Evolutionary conservation across 2,113 vertebrate genomes (phyloP), one percentile per base, ranked within the genome.

Genomic region (Archocentrus centrarchus): DNA sequence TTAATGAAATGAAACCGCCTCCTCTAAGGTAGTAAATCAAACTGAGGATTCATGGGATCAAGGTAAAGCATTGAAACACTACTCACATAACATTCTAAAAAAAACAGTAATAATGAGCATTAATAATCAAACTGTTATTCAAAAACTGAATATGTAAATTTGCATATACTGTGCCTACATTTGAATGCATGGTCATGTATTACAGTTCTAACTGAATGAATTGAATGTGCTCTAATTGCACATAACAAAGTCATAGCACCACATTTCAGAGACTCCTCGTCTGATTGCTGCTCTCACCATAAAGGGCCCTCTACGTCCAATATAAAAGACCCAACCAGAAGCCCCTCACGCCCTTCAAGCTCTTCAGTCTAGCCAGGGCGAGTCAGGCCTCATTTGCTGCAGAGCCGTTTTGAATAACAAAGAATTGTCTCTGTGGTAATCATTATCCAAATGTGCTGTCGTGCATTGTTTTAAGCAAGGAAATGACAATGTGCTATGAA

Each of bases 341-440:
- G 84, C 88, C 85, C 90, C 87, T 86, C 73, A 79, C 80, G 75
- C 57, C 84, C 78, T 88, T 90, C 80, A 79, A 78, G 80, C 88
- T 75, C 78, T 82, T 78, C 86, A 84, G 90, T 91, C 84, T 83
- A 39, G 79, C 85, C 84, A 80, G 14, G 81, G 83, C 5, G 7
- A 81, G 89, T 91, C 84, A 76, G 87, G 84, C 86, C 84, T 89
- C 89, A 89, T 89, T 93, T 93, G 85, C 87, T 79, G 60, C 81
- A 84, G 82, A 89, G 85, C 75, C 81, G 75, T 89, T 91, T 89
- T 82, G 59, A 91, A 79, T 61, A 89, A 86, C 57, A 88, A 88
- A 78, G 73, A 87, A 83, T 64, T 30, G 63, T 76, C 55, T 91
- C 68, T 79, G 82, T 66, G 73, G 83, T 87, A 80, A 89, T 90